Evolutionary conservation across 2,888 invertebrate species (phyloP).

Genomic region (Volucella bombylans): DNA sequence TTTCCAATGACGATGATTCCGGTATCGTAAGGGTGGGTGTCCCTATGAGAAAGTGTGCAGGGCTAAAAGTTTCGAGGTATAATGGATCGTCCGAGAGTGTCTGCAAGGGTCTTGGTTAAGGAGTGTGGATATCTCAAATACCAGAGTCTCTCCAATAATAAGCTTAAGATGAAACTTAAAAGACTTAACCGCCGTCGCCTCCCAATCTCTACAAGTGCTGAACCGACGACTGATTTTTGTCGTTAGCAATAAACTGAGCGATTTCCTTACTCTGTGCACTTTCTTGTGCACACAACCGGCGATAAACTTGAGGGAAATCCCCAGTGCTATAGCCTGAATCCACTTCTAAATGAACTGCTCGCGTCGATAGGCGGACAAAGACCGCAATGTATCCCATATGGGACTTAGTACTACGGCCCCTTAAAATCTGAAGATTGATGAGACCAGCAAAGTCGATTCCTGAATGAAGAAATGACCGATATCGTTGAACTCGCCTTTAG

Average conservation of each 20-base stretch:
- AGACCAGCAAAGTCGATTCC: too few species aligned
- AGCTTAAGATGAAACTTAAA: not conserved
- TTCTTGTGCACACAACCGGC: too few species aligned
- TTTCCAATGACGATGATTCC: not conserved
- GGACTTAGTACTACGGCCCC: slow-evolving; percentile 26
- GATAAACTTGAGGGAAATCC: too few species aligned
- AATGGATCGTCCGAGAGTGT: slow-evolving; percentile 16
- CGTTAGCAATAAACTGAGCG: too few species aligned
- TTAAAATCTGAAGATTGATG: slow-evolving; percentile 40
- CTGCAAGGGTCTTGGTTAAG: slow-evolving; percentile 36
- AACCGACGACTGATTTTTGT: too few species aligned
- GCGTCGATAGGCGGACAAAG: slow-evolving; percentile 75
- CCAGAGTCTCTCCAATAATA: too few species aligned
- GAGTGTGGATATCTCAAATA: too few species aligned
- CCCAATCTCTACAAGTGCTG: too few species aligned
- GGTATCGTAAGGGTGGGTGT: slow-evolving; percentile 2
- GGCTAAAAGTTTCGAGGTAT: too few species aligned
- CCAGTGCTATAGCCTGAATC: too few species aligned
- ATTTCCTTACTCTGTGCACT: not conserved
- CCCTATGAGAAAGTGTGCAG: too few species aligned
- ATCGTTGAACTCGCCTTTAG: slow-evolving; percentile 1
- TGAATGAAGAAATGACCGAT: slow-evolving; percentile 32
- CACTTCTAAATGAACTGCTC: slow-evolving; percentile 69
- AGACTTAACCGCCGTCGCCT: slow-evolving; percentile 9
- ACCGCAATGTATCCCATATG: slow-evolving; percentile 70